Evolutionary conservation across 2,888 invertebrate species (phyloP).

Genomic region (Mycalesis mineus): DNA sequence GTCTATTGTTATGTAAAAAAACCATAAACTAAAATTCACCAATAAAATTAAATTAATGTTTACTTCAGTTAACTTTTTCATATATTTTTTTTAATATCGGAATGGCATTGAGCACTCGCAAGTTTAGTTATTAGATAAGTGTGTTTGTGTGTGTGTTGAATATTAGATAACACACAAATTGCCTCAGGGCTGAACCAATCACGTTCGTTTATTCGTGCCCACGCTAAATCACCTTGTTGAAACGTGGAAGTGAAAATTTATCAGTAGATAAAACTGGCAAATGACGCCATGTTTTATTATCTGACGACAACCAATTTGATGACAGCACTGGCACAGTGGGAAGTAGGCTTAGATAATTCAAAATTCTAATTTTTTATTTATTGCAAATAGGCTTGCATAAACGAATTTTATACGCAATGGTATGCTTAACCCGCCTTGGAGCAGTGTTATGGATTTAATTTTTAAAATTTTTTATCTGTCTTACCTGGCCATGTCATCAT

Average conservation of each 20-base stretch:
- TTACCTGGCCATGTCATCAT: no score
- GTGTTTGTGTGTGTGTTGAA: slow-evolving; percentile 23
- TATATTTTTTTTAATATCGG: background rate
- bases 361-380: no score
- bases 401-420: no score
- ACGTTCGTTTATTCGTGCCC: slow-evolving; percentile 20
- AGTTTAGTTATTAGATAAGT: slow-evolving; percentile 13
- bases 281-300: slow-evolving; percentile 25
- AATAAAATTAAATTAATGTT: no score
- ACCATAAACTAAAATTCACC: no score
- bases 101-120: background rate
- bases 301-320: background rate
- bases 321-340: background rate
- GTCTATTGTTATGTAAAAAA: no score
- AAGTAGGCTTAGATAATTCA: no score
- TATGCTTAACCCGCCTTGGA: no score
- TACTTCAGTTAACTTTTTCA: no score
- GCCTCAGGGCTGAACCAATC: slow-evolving; percentile 31
- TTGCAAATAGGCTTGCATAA: no score
- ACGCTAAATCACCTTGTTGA: slow-evolving; percentile 21
- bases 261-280: slow-evolving; percentile 27
- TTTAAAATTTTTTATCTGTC: no score
- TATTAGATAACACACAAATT: slow-evolving; percentile 29
- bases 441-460: no score
- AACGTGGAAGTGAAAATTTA: slow-evolving; percentile 30